Evolutionary conservation across 2,888 invertebrate genomes (phyloP).

Genomic region (Stenoptilia bipunctidactyla): DNA sequence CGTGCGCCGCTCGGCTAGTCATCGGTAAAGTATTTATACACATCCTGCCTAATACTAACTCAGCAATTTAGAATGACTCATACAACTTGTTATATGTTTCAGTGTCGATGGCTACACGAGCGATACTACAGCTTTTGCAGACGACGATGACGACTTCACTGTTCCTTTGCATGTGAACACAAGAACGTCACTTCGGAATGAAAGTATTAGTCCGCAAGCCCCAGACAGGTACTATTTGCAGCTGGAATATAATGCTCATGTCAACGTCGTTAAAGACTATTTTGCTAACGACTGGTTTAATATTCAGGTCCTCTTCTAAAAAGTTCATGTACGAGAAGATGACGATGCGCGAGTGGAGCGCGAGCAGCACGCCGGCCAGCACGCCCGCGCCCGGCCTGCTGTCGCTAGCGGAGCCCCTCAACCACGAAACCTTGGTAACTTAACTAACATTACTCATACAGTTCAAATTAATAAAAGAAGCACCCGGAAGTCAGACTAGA

Average conservation of each 20-base stretch:
- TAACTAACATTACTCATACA: too few relatives aligned
- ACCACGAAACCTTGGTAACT: constrained; percentile 45
- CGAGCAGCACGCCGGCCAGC: constrained; percentile 41
- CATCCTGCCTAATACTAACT: neutral
- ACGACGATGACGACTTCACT: constrained; percentile 79
- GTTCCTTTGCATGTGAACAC: constrained; percentile 80
- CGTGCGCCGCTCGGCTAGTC: constrained; percentile 62
- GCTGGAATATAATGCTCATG: neutral
- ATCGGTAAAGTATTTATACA: constrained; percentile 38
- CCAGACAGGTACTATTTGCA: constrained; percentile 45
- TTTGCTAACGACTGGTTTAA: too few relatives aligned
- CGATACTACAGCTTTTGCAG: constrained; percentile 83
- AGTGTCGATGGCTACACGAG: constrained; percentile 83
- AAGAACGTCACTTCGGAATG: constrained; percentile 45
- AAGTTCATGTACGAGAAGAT: constrained; percentile 69
- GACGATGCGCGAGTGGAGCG: constrained; percentile 65
- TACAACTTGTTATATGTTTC: constrained; percentile 15
- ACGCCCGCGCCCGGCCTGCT: constrained; percentile 53
- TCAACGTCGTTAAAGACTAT: too few relatives aligned
- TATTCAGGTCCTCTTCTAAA: constrained; percentile 59
- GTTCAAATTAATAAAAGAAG: too few relatives aligned
- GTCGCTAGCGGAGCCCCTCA: constrained; percentile 52
- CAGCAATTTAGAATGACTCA: neutral
- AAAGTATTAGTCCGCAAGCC: constrained; percentile 56
- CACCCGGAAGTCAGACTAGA: too few relatives aligned